phyloP scores from a whole-genome alignment of 2,797 vertebrate genomes.

The Ataeniobius toweri region DNA sequence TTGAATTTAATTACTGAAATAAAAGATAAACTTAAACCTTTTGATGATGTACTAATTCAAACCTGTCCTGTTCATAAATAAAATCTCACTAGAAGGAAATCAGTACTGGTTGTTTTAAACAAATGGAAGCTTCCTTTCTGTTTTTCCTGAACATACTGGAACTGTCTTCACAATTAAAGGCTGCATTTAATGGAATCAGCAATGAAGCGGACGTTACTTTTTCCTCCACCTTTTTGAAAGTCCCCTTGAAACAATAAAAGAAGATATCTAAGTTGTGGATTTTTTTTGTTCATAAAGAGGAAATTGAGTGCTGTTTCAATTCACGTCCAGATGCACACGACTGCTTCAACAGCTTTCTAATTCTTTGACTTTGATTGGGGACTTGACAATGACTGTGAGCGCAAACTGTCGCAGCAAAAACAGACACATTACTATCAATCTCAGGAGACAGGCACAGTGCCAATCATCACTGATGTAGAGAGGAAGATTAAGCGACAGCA shows the following conservation, averaged over 20 bases:
- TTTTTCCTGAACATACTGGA: not conserved
- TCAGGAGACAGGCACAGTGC: constrained; percentile 33
- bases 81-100: not conserved
- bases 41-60: not conserved
- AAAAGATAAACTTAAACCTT: not conserved
- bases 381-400: constrained; percentile 46
- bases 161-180: not conserved
- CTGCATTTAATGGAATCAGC: not conserved
- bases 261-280: constrained; percentile 3
- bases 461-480: constrained; percentile 53
- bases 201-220: not conserved
- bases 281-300: constrained; percentile 22
- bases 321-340: constrained; percentile 40
- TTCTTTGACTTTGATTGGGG: constrained; percentile 46
- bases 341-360: constrained; percentile 43
- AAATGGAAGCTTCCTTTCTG: not conserved
- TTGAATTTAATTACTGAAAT: not conserved
- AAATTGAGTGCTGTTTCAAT: constrained; percentile 35
- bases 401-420: constrained; percentile 41
- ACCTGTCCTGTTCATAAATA: not conserved
- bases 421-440: constrained; percentile 43
- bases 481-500: constrained; percentile 65
- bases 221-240: not conserved
- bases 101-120: not conserved
- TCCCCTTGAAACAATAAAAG: not conserved